Percentiles rank a stretch among this genome's conserved stretches.
Conservation (phyloP, 2,888 invertebrate genomes). For the Dasysyrphus albostriatus region DNA sequence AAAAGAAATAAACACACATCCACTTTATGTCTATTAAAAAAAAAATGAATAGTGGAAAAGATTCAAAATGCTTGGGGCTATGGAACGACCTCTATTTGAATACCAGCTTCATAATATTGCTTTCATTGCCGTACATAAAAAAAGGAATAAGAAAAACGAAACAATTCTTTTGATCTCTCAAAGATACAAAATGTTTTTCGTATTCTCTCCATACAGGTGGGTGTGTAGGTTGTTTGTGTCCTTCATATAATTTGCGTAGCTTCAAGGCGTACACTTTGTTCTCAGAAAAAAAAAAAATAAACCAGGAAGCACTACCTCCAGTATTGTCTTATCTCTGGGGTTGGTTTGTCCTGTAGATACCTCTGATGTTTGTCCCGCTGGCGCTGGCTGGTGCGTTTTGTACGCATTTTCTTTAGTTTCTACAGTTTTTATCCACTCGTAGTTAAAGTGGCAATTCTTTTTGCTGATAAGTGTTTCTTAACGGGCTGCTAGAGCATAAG, state of each 20-base stretch:
- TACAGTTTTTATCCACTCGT: constrained; percentile 29
- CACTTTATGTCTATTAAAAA: constrained; percentile 8
- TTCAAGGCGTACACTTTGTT: constrained; percentile 18
- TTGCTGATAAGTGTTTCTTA: constrained; percentile 7
- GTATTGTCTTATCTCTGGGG: not conserved
- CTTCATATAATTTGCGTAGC: constrained; percentile 48
- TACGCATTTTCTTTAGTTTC: constrained; percentile 25
- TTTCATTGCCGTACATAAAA: constrained; percentile 23
- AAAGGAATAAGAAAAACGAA: constrained; percentile 11
- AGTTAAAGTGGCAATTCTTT: constrained; percentile 8
- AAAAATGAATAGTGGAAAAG: constrained; percentile 1
- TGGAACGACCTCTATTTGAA: constrained; percentile 66
- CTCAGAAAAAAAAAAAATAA: constrained; percentile 20
- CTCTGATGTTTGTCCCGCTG: not conserved
- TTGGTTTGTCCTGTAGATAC: not conserved
- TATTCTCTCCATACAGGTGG: constrained; percentile 30
- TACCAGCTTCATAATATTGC: constrained; percentile 9
- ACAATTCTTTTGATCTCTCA: constrained; percentile 58
- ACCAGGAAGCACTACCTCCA: constrained; percentile 51
- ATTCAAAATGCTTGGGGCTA: constrained; percentile 53
- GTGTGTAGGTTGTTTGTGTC: constrained; percentile 37
- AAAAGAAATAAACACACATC: constrained; percentile 27
- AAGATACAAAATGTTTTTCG: constrained; percentile 45
- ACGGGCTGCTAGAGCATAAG: not conserved
- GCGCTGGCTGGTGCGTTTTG: not conserved